These are phyloP conservation scores for Dasyornis broadbenti DNA, from an alignment of 2,113 vertebrate genomes.

Conservation along the genomic window DNA sequence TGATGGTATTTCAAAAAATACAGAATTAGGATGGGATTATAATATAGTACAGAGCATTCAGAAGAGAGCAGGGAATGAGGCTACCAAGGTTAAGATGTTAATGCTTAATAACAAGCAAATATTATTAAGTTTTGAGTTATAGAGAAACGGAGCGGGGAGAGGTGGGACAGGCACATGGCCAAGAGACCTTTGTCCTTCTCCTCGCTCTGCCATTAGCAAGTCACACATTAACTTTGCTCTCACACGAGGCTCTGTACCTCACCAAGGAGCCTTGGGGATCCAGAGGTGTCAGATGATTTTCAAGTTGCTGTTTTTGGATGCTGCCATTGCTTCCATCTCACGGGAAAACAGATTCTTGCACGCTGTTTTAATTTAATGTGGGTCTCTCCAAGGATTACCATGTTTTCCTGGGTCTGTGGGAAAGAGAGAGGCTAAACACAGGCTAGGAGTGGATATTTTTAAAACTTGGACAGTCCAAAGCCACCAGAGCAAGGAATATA, in stretches of 20 bases:
- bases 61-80: background rate
- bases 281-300: background rate
- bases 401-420: background rate
- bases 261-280: background rate
- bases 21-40: background rate
- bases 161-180: background rate
- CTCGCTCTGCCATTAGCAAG: background rate
- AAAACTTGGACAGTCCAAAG: background rate
- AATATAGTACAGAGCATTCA: background rate
- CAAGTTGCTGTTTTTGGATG: background rate
- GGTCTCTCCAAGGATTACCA: background rate
- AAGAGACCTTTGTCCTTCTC: conserved; percentile 37
- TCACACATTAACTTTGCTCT: conserved; percentile 48
- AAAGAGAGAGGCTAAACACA: background rate
- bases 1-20: background rate
- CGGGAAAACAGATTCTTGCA: background rate
- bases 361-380: background rate
- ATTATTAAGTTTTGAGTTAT: conserved; percentile 9
- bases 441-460: background rate
- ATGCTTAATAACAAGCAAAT: conserved; percentile 50
- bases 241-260: background rate
- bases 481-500: background rate
- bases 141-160: background rate
- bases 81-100: background rate
- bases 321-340: background rate